Percentiles rank a stretch among this genome's conserved stretches.
Conservation (phyloP, 2,113 vertebrate genomes). For the Anhinga anhinga region DNA sequence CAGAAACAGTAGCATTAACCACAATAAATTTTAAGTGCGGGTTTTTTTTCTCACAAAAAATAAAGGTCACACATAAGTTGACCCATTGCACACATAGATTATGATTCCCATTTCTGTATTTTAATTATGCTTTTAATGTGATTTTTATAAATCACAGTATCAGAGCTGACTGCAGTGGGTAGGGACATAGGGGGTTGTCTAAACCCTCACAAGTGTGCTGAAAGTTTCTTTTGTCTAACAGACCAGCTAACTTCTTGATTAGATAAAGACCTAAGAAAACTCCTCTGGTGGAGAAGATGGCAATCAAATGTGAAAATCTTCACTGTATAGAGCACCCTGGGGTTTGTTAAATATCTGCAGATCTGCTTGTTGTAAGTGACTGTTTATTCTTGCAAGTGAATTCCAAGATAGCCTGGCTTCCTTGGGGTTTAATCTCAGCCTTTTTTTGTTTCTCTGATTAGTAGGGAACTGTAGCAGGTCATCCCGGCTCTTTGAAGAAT, state of each 20-base stretch:
- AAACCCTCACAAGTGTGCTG: neutral
- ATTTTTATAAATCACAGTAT: neutral
- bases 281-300: conserved; percentile 29
- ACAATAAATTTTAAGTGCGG: neutral
- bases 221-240: conserved; percentile 48
- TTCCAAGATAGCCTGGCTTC: conserved; percentile 52
- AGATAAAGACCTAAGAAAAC: conserved; percentile 51
- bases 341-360: conserved; percentile 55
- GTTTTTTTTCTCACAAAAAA: neutral
- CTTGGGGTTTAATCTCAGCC: conserved; percentile 57
- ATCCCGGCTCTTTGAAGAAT: conserved; percentile 72
- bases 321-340: conserved; percentile 18
- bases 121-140: neutral
- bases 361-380: conserved; percentile 53
- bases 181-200: neutral
- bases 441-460: conserved; percentile 70
- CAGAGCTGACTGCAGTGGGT: neutral
- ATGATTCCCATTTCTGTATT: neutral
- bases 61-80: neutral
- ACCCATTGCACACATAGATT: neutral
- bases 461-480: conserved; percentile 71
- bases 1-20: conserved; percentile 8
- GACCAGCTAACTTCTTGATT: conserved; percentile 38
- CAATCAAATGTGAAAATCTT: conserved; percentile 60
- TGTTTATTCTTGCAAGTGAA: conserved; percentile 64